A percentile compares a stretch with the other conserved stretches of the same genome.
These are phyloP conservation scores for Ophonus ardosiacus DNA, from an alignment of 2,888 invertebrate genomes.

Conservation along the genomic window DNA sequence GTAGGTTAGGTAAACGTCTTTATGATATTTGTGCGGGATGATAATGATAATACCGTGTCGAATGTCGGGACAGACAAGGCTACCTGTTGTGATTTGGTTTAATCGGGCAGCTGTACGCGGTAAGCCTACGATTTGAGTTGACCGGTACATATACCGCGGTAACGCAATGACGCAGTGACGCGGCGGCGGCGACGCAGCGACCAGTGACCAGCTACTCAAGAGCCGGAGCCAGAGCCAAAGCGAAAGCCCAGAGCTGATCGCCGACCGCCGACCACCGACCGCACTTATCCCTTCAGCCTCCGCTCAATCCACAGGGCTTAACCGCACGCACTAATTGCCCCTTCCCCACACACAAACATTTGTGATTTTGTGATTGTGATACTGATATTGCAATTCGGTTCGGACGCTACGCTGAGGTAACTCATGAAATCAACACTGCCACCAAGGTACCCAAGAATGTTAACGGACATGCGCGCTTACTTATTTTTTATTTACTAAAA, in stretches of 20 bases:
- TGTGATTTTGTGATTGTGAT: not conserved
- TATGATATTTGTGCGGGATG: constrained; percentile 1
- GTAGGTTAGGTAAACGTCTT: not conserved
- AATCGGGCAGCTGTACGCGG: constrained; percentile 51
- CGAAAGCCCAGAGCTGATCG: not conserved
- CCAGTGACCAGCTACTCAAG: constrained; percentile 11
- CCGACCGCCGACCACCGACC: constrained; percentile 11
- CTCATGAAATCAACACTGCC: constrained; percentile 14
- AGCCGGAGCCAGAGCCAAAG: not conserved
- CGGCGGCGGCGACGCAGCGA: not conserved
- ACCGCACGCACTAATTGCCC: constrained; percentile 33
- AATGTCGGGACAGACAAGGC: constrained; percentile 7
- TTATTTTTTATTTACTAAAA: constrained; percentile 66
- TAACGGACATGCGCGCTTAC: constrained; percentile 48
- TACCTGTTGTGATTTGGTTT: constrained; percentile 62
- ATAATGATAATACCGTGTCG: constrained; percentile 50
- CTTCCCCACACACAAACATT: not conserved
- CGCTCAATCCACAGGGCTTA: constrained; percentile 46
- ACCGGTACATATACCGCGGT: not conserved
- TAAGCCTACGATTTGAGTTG: constrained; percentile 34
- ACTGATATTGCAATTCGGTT: not conserved
- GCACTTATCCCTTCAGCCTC: constrained; percentile 30
- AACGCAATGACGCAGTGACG: not conserved
- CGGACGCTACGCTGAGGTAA: not conserved
- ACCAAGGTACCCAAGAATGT: constrained; percentile 40